These are phyloP conservation scores for Parus major DNA, from an alignment of 2,113 vertebrate genomes.

Conservation along the genomic window DNA sequence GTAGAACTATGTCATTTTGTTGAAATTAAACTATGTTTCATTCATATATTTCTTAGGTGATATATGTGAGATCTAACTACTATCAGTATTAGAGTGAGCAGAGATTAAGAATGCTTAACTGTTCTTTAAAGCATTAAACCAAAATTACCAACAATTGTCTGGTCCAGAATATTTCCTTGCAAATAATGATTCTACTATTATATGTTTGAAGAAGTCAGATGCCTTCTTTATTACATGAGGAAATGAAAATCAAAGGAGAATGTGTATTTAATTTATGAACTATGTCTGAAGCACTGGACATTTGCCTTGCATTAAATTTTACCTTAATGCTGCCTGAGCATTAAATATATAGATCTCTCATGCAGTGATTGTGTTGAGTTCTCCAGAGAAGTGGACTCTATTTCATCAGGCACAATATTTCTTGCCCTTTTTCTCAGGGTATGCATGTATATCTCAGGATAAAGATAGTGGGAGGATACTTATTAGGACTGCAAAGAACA, in stretches of 20 bases:
- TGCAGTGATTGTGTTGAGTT: not conserved
- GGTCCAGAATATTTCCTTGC: not conserved
- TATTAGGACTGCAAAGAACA: not conserved
- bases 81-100: not conserved
- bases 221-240: not conserved
- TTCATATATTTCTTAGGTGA: not conserved
- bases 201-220: not conserved
- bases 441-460: not conserved
- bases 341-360: not conserved
- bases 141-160: not conserved
- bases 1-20: not conserved
- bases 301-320: not conserved
- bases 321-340: not conserved
- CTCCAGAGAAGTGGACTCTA: not conserved
- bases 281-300: not conserved
- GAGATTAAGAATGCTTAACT: not conserved
- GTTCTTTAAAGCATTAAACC: not conserved
- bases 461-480: not conserved
- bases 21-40: constrained; percentile 9
- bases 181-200: not conserved
- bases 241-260: not conserved
- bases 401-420: not conserved
- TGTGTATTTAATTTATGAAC: not conserved
- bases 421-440: not conserved
- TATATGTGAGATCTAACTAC: not conserved